Evolutionary conservation across 1,140 invertebrate species (phyloP).

Genomic region (Telenomus remus): DNA sequence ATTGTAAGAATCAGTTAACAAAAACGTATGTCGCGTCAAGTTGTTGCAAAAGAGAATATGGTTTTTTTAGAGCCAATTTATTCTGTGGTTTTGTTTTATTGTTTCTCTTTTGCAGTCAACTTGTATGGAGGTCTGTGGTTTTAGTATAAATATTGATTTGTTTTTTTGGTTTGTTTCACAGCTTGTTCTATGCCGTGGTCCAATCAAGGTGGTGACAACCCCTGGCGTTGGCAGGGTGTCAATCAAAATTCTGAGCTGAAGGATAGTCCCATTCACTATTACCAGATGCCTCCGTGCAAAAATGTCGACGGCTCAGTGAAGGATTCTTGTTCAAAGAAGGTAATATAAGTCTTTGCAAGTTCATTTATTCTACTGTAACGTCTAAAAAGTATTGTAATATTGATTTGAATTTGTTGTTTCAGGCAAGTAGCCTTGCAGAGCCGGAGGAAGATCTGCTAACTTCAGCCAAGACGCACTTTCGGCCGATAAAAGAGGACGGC

Average conservation of each 20-base stretch:
- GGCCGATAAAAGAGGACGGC: constrained; percentile 80
- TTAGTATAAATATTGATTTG: neutral
- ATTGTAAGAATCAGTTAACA: constrained; percentile 1
- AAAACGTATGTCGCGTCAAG: too few species aligned
- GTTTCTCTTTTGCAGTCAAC: neutral
- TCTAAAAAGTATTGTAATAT: too few species aligned
- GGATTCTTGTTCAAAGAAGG: constrained; percentile 62
- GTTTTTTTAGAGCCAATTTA: too few species aligned
- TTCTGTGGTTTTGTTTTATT: constrained; percentile 1
- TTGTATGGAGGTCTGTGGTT: neutral
- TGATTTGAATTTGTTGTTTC: too few species aligned
- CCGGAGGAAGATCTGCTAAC: constrained; percentile 83
- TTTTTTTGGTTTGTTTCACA: constrained; percentile 30
- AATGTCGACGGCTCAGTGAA: constrained; percentile 61
- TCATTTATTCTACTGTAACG: too few species aligned
- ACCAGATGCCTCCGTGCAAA: constrained; percentile 63
- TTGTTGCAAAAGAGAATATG: too few species aligned
- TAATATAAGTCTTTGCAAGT: too few species aligned
- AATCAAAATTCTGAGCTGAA: constrained; percentile 61
- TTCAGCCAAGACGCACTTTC: constrained; percentile 84
- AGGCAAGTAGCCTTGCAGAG: constrained; percentile 65
- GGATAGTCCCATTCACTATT: constrained; percentile 64
- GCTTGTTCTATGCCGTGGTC: constrained; percentile 68
- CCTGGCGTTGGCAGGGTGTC: constrained; percentile 69
- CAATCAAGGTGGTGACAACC: constrained; percentile 65